phyloP scores from a whole-genome alignment of 2,113 vertebrate genomes.

The Symphodus melops region DNA sequence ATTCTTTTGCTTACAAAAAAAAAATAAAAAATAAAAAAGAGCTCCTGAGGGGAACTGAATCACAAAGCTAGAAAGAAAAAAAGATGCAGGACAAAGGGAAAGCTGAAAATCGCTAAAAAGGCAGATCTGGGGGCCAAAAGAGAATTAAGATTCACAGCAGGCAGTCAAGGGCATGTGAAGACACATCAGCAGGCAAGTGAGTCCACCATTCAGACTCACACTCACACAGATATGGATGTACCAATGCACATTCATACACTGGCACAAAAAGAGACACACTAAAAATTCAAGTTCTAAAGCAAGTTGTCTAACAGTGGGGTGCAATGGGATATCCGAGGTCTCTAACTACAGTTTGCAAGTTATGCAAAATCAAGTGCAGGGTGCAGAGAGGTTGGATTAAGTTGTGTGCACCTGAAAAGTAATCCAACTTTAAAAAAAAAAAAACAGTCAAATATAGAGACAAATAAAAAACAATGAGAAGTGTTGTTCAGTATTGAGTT shows the following conservation, averaged over 20 bases:
- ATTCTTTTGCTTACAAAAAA: conserved; percentile 37
- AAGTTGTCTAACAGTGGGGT: too few relatives aligned
- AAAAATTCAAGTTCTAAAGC: conserved; percentile 3
- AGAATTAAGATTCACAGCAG: conserved; percentile 72
- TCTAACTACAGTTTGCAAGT: too few relatives aligned
- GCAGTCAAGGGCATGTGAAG: conserved; percentile 69
- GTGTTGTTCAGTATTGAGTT: too few relatives aligned
- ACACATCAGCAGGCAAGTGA: conserved; percentile 42
- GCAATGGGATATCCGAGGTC: too few relatives aligned
- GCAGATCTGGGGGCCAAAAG: conserved; percentile 51
- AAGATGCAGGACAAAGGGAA: conserved; percentile 45
- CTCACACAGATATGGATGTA: conserved; percentile 38
- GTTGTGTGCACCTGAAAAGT: too few relatives aligned
- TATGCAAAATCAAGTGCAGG: too few relatives aligned
- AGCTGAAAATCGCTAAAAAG: conserved; percentile 67
- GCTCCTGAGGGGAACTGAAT: conserved; percentile 42
- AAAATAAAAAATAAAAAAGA: too few relatives aligned
- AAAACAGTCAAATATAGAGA: too few relatives aligned
- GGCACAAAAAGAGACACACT: not conserved
- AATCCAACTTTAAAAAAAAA: too few relatives aligned
- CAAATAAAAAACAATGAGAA: too few relatives aligned
- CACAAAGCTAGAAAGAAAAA: conserved; percentile 51
- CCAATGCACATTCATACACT: not conserved
- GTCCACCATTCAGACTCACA: conserved; percentile 44
- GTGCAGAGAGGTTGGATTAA: too few relatives aligned